phyloP scores from a whole-genome alignment of 2,888 invertebrate genomes.

The Drosophila multiciliata region DNA sequence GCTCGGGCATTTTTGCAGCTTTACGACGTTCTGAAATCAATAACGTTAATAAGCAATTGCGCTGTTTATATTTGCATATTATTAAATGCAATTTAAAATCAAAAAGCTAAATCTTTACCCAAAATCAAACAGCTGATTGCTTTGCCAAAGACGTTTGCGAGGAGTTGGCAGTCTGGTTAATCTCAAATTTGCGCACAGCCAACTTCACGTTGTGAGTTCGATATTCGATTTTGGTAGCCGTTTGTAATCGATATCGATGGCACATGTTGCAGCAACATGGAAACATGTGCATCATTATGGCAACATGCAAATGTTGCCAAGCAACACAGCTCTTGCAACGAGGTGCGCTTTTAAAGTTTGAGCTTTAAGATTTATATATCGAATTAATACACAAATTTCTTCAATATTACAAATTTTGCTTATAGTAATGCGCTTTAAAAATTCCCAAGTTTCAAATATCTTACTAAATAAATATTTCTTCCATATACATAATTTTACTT shows the following conservation, averaged over 20 bases:
- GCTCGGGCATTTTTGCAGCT: slow-evolving; percentile 80
- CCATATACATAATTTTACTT: neutral
- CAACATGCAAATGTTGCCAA: slow-evolving; percentile 10
- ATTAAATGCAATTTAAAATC: neutral
- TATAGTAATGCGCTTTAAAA: neutral
- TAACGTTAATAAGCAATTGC: neutral
- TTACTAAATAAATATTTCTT: neutral
- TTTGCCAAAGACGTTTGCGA: slow-evolving; percentile 8
- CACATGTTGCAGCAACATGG: slow-evolving; percentile 35
- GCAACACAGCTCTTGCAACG: slow-evolving; percentile 23
- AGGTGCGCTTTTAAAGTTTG: slow-evolving; percentile 31
- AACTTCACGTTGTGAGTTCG: slow-evolving; percentile 36
- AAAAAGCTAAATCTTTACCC: slow-evolving; percentile 39
- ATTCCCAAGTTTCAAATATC: neutral
- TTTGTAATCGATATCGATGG: neutral
- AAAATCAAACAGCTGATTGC: slow-evolving; percentile 55
- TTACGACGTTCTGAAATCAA: slow-evolving; percentile 39
- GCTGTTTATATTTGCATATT: neutral
- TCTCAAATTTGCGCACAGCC: slow-evolving; percentile 14
- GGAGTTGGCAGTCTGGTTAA: slow-evolving; percentile 24
- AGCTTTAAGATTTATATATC: neutral
- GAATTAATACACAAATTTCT: neutral
- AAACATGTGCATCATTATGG: slow-evolving; percentile 22
- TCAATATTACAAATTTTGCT: neutral
- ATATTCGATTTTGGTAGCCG: neutral